Base-by-base conservation (phyloP, 2,888 invertebrate species). In the Thymelicus acteon region DNA sequence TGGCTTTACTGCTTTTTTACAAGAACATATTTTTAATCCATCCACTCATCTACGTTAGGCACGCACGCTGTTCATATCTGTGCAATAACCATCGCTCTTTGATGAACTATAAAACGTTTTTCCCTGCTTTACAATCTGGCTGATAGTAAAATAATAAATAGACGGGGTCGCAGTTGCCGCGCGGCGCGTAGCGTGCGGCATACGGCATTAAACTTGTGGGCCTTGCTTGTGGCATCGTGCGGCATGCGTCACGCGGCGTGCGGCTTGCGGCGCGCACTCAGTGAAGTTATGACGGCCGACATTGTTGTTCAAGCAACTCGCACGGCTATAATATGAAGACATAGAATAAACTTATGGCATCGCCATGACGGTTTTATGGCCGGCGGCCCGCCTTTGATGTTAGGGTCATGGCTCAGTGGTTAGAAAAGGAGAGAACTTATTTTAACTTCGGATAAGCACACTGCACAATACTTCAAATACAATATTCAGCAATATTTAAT, bases 341-440 rank as follows among this genome's bases (percentile, higher is more conserved):
- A 82, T 87, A 81, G 80, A 76, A 76, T 72, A 71, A 75, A 85
- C 82, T 83, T 84, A 87, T 82, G 77, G 81, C 78, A 72, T 75
- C 80, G 75, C 76, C 79, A 79, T 77, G 79, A 80, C 80, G 81
- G 77, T 76, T 87, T 88, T 86, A 90, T 79, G 85, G 83, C 73
- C 74, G 74, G 82, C 90, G 90, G 89, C 79, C 60, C 40, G 44
- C 68, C 89, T 90, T 90, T 90, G 90, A 82, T 52, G 58, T 77
- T 62, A 77, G 67, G 80, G 47, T 57, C 60, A 0, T 77, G 24
- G 0, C 75, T 71, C 66, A 67, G 74, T 83, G 74, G 10, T 15
- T 48, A 60, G 69, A 12, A 47, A 37, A 74, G 75, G 75, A 74
- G 77, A 13, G 6, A 3, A 24, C 1, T 24, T 24, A 24, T 24